phyloP scores from a whole-genome alignment of 2,113 vertebrate genomes.

The Muntiacus reevesi region DNA sequence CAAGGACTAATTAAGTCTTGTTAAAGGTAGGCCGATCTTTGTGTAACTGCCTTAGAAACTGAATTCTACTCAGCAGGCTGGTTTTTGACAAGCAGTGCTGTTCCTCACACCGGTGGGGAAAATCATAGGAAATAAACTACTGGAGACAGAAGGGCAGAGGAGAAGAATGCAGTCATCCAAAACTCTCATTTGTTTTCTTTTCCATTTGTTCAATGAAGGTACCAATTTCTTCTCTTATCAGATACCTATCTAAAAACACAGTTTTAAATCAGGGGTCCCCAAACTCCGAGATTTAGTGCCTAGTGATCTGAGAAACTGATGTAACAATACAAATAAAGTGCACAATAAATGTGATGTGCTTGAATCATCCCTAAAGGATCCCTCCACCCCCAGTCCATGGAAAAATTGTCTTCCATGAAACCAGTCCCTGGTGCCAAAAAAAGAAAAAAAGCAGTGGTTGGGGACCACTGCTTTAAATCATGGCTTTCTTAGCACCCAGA shows the following conservation, averaged over 20 bases:
- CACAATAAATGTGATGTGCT: background rate
- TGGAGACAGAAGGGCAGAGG: background rate
- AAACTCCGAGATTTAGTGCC: background rate
- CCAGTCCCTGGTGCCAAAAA: background rate
- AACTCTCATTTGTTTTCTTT: background rate
- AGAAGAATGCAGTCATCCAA: background rate
- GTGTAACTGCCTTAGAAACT: conserved; percentile 73
- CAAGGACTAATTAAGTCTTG: conserved; percentile 67
- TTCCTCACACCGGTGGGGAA: conserved; percentile 37
- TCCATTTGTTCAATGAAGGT: background rate
- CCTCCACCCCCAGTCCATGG: background rate
- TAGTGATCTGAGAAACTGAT: background rate
- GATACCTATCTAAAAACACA: conserved; percentile 22
- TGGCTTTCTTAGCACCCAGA: background rate
- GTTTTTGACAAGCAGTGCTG: conserved; percentile 65
- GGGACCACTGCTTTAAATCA: background rate
- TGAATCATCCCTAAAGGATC: background rate
- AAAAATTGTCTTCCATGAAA: background rate
- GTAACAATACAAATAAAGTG: background rate
- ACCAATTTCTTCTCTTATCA: conserved; percentile 21
- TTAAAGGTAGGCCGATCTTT: conserved; percentile 60
- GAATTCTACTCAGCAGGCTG: conserved; percentile 55
- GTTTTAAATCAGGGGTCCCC: background rate
- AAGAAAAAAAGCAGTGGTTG: background rate
- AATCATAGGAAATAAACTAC: conserved; percentile 62